phyloP scores from a whole-genome alignment of 2,797 vertebrate genomes.

The Alca torda region DNA sequence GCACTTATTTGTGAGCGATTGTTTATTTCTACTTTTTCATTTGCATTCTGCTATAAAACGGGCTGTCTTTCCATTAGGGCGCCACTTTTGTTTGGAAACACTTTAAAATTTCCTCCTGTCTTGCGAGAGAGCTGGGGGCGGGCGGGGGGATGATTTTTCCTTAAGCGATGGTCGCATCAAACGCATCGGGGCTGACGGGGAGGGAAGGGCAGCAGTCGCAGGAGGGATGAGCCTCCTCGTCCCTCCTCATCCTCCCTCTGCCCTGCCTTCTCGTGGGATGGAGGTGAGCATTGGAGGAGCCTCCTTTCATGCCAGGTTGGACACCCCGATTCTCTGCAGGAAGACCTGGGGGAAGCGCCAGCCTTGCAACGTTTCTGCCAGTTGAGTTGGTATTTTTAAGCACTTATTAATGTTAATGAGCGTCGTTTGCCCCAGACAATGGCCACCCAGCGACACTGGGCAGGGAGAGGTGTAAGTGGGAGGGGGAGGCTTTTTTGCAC shows the following conservation, averaged over 20 bases:
- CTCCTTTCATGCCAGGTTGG: not conserved
- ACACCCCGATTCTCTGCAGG: not conserved
- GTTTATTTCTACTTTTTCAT: conserved; percentile 31
- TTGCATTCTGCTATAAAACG: conserved; percentile 14
- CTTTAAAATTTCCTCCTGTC: not conserved
- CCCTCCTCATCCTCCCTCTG: not conserved
- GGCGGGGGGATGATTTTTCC: not conserved
- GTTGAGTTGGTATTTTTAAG: not conserved
- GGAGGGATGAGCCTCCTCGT: fast-evolving
- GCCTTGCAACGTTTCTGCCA: not conserved
- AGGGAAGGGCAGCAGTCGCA: not conserved
- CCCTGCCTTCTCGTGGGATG: fast-evolving
- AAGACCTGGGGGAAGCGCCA: not conserved
- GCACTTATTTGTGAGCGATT: conserved; percentile 18
- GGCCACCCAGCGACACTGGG: not conserved
- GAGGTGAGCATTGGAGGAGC: not conserved
- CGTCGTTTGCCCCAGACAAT: not conserved
- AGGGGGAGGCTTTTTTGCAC: too few relatives aligned
- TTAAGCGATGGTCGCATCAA: not conserved
- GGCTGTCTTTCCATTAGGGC: not conserved
- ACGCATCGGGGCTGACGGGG: not conserved
- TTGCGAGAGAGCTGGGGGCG: fast-evolving
- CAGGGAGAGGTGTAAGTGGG: not conserved
- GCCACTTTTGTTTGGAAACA: not conserved
- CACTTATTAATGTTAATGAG: conserved; percentile 29